Evolutionary conservation across 2,888 invertebrate genomes (phyloP).

Genomic region (Microplitis deprimator): DNA sequence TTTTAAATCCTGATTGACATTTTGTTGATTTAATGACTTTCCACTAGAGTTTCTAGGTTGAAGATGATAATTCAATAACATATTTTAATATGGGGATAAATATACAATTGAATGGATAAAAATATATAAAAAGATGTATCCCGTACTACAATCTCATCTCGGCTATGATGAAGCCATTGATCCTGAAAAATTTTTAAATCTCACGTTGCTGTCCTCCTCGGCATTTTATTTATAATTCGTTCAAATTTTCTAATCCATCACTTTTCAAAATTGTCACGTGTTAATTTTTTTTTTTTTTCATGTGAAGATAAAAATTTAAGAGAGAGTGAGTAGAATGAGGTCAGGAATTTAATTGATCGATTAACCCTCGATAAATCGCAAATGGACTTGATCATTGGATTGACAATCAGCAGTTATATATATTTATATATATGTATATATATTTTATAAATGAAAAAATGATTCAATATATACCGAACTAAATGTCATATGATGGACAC

Average conservation of each 20-base stretch:
- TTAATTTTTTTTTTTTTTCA: not conserved
- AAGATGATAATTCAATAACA: not conserved
- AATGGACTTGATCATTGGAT: not conserved
- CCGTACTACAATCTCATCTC: not conserved
- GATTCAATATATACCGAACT: not conserved
- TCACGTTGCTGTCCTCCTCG: slow-evolving; percentile 9
- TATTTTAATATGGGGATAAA: not conserved
- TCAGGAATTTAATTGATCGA: not conserved
- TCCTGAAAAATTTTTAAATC: slow-evolving; percentile 23
- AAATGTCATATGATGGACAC: not conserved
- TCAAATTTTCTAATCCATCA: slow-evolving; percentile 16
- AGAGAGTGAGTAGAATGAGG: not conserved
- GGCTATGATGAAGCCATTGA: slow-evolving; percentile 11
- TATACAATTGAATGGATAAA: not conserved
- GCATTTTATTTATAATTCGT: not conserved
- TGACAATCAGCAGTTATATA: not conserved
- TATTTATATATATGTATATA: not conserved
- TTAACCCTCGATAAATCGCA: not conserved
- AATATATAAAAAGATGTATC: not conserved
- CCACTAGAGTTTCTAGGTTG: not conserved
- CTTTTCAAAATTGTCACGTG: slow-evolving; percentile 18
- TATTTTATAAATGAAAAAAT: not conserved
- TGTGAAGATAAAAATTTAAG: not conserved
- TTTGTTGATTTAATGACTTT: not conserved
- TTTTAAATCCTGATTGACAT: not conserved